Conservation (phyloP, 2,113 vertebrate species). For the Andinoacara biseriatus region DNA sequence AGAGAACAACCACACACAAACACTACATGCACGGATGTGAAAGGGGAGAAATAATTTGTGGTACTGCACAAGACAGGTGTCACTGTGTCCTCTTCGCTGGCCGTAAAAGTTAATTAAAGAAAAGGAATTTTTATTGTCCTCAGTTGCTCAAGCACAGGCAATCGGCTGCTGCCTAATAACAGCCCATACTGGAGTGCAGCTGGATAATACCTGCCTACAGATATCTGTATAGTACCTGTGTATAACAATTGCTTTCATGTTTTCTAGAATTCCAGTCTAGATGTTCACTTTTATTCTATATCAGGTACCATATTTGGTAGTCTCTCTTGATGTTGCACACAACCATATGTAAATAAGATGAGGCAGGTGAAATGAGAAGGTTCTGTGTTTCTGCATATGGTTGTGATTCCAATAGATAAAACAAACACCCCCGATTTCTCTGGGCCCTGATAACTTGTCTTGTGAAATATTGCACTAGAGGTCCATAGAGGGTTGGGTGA, state of each 20-base stretch:
- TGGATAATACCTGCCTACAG: constrained; percentile 58
- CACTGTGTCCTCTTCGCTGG: constrained; percentile 70
- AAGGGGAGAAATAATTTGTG: constrained; percentile 59
- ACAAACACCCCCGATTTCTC: neutral
- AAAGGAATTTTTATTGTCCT: constrained; percentile 76
- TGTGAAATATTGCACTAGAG: too few species aligned
- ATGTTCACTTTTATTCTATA: constrained; percentile 7
- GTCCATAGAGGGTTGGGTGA: neutral
- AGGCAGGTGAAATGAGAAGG: neutral
- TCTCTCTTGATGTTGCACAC: neutral
- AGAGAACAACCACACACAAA: neutral
- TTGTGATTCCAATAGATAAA: neutral
- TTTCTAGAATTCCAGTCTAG: constrained; percentile 13
- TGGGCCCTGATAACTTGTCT: neutral
- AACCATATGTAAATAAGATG: neutral
- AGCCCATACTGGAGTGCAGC: constrained; percentile 1
- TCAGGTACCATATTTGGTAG: neutral
- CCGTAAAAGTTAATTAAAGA: constrained; percentile 82
- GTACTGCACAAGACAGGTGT: constrained; percentile 71
- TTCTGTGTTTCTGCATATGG: neutral
- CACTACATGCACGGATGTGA: constrained; percentile 18
- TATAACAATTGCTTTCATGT: constrained; percentile 27
- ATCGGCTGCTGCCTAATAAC: constrained; percentile 69
- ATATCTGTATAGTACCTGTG: constrained; percentile 27
- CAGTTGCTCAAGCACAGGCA: constrained; percentile 48